Evolutionary conservation across 1,140 invertebrate genomes (phyloP).

Genomic region (Ostrea denselamellosa): DNA sequence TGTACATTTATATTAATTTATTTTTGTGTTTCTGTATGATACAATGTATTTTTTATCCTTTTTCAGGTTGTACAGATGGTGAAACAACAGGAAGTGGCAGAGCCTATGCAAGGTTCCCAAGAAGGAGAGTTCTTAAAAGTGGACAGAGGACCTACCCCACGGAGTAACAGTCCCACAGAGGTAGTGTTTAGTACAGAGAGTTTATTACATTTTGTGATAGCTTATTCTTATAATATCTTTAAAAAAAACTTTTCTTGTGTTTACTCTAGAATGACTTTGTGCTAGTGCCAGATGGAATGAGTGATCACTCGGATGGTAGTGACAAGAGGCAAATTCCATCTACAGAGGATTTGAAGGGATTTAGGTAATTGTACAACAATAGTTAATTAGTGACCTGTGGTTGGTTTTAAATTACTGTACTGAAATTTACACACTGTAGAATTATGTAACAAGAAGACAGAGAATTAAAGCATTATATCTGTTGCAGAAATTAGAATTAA

Average conservation of each 20-base stretch:
- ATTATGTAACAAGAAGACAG: neutral
- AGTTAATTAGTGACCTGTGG: no score
- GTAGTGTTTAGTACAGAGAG: slow-evolving; percentile 53
- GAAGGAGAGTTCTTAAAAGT: slow-evolving; percentile 70
- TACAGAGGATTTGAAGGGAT: neutral
- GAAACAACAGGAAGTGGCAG: slow-evolving; percentile 50
- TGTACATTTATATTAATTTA: neutral
- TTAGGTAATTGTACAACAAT: neutral
- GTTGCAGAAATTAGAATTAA: neutral
- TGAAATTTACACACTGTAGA: neutral
- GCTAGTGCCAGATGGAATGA: slow-evolving; percentile 72
- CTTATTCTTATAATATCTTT: neutral
- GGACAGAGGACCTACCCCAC: slow-evolving; percentile 58
- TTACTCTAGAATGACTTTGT: slow-evolving; percentile 76
- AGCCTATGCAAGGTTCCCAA: slow-evolving; percentile 58
- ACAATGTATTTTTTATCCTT: neutral
- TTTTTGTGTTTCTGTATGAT: neutral
- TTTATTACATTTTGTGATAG: neutral
- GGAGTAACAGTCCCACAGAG: slow-evolving; percentile 69
- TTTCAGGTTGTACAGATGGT: slow-evolving; percentile 37
- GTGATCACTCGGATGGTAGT: slow-evolving; percentile 47
- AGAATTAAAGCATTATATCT: neutral
- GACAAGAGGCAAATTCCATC: neutral
- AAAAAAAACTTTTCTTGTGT: neutral
- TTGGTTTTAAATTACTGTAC: no score